Percentiles rank a stretch among this genome's conserved stretches.
Conservation (phyloP, 1,140 invertebrate genomes). For the Aricia agestis region DNA sequence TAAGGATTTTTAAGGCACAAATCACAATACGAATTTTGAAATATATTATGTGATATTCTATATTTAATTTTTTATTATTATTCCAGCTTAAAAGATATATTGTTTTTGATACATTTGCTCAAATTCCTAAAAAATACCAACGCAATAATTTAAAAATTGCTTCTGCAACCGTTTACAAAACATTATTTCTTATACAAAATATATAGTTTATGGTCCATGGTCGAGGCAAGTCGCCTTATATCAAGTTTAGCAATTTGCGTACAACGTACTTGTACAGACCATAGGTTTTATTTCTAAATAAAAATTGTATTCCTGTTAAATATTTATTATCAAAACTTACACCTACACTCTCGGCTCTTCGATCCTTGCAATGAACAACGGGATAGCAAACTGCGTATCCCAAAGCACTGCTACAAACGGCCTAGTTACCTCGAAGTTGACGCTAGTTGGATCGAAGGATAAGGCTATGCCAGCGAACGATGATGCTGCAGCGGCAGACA, state of each 20-base stretch:
- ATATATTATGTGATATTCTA: no score
- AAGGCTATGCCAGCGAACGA: conserved; percentile 78
- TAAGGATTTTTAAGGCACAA: background rate
- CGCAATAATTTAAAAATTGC: no score
- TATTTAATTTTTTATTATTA: no score
- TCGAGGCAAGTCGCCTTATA: no score
- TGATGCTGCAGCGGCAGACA: conserved; percentile 81
- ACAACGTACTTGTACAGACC: background rate
- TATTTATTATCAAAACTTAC: background rate
- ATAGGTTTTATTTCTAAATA: background rate
- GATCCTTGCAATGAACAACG: conserved; percentile 67
- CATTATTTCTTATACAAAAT: no score
- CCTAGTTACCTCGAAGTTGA: conserved; percentile 77
- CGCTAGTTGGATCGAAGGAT: conserved; percentile 71
- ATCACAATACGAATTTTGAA: no score
- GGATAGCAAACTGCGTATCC: conserved; percentile 53
- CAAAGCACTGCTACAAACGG: conserved; percentile 79
- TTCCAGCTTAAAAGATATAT: no score
- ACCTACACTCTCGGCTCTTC: conserved; percentile 47
- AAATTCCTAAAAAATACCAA: no score
- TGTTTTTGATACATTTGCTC: no score
- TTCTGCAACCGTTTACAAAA: no score
- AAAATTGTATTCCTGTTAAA: background rate
- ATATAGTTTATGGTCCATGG: no score
- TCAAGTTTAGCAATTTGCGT: no score